Percentiles rank a stretch among this genome's conserved stretches.
These are phyloP conservation scores for Magallana nippona DNA, from an alignment of 2,888 invertebrate genomes.

Conservation along the genomic window DNA sequence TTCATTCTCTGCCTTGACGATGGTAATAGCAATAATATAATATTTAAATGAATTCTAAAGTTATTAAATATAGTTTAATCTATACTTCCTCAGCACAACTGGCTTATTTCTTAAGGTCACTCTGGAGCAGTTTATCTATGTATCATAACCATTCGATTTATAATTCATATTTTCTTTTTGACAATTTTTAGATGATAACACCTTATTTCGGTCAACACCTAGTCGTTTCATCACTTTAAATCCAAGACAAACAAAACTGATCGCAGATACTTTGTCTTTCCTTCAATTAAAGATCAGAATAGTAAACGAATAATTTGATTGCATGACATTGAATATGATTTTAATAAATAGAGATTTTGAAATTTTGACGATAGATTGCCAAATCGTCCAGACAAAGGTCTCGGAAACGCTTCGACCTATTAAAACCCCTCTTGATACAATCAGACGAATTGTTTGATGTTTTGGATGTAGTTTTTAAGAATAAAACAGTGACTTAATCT, in stretches of 20 bases:
- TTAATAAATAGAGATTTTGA: constrained; percentile 6
- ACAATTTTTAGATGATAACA: too few relatives aligned
- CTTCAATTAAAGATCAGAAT: background rate
- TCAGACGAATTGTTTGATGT: constrained; percentile 8
- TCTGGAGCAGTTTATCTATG: too few relatives aligned
- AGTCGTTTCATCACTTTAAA: background rate
- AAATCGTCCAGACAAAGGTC: background rate
- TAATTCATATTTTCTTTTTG: too few relatives aligned
- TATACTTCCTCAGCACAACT: too few relatives aligned
- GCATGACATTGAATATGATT: constrained; percentile 10
- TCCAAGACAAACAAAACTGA: background rate
- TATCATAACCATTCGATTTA: too few relatives aligned
- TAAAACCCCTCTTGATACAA: background rate
- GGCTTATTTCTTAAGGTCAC: too few relatives aligned
- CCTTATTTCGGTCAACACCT: background rate
- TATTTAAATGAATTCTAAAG: too few relatives aligned
- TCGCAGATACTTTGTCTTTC: constrained; percentile 14
- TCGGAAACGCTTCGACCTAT: background rate
- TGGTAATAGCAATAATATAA: too few relatives aligned
- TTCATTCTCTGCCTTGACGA: too few relatives aligned
- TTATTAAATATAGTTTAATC: too few relatives aligned
- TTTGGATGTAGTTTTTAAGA: background rate
- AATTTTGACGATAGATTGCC: background rate
- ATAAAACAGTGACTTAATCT: background rate
- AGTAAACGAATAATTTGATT: background rate